Evolutionary conservation across 30 jellyfish, hydroid and myxozoan genomes (phyloP), one percentile per base, ranked within the genome.

Genomic region (Cassiopea xamachana): DNA sequence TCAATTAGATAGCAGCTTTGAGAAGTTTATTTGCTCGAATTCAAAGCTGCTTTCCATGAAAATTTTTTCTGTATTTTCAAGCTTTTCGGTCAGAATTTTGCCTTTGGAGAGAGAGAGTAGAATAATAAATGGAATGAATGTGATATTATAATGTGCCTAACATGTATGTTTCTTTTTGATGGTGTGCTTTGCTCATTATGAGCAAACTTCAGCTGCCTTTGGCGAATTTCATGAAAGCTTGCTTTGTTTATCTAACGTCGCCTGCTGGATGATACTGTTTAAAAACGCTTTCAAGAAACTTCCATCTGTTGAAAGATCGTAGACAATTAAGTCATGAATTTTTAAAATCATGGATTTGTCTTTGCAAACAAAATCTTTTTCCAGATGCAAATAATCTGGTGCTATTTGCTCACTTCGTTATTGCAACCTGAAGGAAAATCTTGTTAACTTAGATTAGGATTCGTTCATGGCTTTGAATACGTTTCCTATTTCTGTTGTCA

Each of bases 401-500:
- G 50, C 68, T 79, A 90, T 88, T 88, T 88, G 95, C 95, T 77
- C 89, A 79, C 90, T 69, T 78, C 44, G 69, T 79, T 59, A 69
- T 88, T 88, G 90, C 83, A 61, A 50, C 82, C 59, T 2, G 70
- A 7, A 49, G 76, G 60, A 3, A 71, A 19, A 88, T 88, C 95
- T 87, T 48, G 95, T 88, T 88, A 68, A 64, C 47, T 58, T 78
- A 51, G 77, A 64, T 82, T 64, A 49, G 6, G 49, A 71, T 73
- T 67, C 78, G 17, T 59, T 60, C 43, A 55, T 2, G 67, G 80
- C 60, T 18, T 43, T 47, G 60, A 12, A 6, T n/a, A 79, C 10
- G 71, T 10, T 75, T 47, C 73, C 75, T 47, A 43, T 51, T 18
- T 77, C 74, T 73, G 72, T 50, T 76, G 17, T 47, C 16, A 39